Conservation (phyloP, 2,888 invertebrate species). For the Ischnus inquisitorius region DNA sequence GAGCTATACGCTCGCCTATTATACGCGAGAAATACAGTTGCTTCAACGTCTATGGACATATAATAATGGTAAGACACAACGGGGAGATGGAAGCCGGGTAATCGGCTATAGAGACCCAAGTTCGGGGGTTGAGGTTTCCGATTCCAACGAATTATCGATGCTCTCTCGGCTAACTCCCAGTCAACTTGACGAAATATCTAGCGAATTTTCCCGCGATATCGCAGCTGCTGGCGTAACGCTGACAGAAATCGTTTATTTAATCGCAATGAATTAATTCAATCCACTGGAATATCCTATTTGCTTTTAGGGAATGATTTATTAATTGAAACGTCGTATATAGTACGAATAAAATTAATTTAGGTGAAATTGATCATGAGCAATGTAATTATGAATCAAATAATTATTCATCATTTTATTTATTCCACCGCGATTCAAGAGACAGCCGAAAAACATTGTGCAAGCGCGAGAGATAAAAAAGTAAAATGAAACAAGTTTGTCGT, state of each 20-base stretch:
- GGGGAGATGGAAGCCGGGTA: slow-evolving; percentile 31
- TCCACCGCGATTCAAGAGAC: too few relatives aligned
- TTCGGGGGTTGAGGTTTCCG: slow-evolving; percentile 32
- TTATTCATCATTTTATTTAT: too few relatives aligned
- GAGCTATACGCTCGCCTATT: slow-evolving; percentile 16
- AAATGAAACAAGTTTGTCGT: too few relatives aligned
- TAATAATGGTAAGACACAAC: slow-evolving; percentile 28
- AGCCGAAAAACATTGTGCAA: too few relatives aligned
- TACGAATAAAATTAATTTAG: too few relatives aligned
- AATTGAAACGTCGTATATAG: too few relatives aligned
- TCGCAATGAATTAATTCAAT: neutral
- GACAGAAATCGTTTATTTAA: neutral
- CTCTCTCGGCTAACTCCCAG: slow-evolving; percentile 14
- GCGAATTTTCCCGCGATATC: neutral
- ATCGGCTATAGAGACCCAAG: slow-evolving; percentile 50
- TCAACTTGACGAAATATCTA: slow-evolving; percentile 30
- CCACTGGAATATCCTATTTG: too few relatives aligned
- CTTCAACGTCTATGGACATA: slow-evolving; percentile 20
- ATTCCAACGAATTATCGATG: slow-evolving; percentile 45
- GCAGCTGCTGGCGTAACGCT: neutral
- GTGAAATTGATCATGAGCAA: too few relatives aligned
- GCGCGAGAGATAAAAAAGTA: too few relatives aligned
- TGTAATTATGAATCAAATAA: too few relatives aligned
- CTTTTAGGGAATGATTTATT: too few relatives aligned
- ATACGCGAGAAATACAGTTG: slow-evolving; percentile 29